Base-by-base conservation (phyloP, 2,888 invertebrate species). In the Agrochola circellaris region DNA sequence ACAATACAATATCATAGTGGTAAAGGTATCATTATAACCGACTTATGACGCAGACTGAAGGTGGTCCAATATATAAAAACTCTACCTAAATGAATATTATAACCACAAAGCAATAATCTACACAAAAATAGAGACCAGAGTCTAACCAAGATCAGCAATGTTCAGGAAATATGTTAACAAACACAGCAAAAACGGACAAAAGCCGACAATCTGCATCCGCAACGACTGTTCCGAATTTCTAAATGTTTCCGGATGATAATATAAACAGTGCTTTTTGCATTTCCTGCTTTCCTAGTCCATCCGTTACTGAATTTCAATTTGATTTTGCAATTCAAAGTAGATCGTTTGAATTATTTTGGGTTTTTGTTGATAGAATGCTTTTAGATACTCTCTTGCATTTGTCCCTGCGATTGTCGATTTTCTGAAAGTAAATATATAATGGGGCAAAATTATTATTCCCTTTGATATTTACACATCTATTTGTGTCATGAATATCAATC, bases 281-380 rank as follows among this genome's bases (percentile, higher is more conserved):
- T 42, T 30, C 20, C 64, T 73, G 61, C 48, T 65, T 73, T 76
- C 67, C 69, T 74, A 79, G 77, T 70, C 30, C 68, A 30, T 23
- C 73, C 73, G 73, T 67, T 86, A 65, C 87, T 72, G 87, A 83
- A 83, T 83, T 86, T 78, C 7, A 60, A 86, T 83, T 58, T 1
- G 30, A 58, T 72, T 83, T 83, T 83, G 79, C 87, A 83, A 83
- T 83, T 86, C 79, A 58, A 83, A 83, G 69, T 65, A 56, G 62
- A 58, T 45, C 13, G 42, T 73, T 67, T 71, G 70, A 61, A 85
- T 68, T 76, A 60, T 71, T 68, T 75, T 67, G 15, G 34, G 54
- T 79, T 67, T 69, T 72, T 62, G 48, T 64, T 58, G 30, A 65
- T 54, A 34, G 23, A 48, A 61, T 38, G 45, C 61, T 30, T 45